These are phyloP conservation scores for Cylas formicarius DNA, from an alignment of 1,140 invertebrate species.

Conservation along the genomic window DNA sequence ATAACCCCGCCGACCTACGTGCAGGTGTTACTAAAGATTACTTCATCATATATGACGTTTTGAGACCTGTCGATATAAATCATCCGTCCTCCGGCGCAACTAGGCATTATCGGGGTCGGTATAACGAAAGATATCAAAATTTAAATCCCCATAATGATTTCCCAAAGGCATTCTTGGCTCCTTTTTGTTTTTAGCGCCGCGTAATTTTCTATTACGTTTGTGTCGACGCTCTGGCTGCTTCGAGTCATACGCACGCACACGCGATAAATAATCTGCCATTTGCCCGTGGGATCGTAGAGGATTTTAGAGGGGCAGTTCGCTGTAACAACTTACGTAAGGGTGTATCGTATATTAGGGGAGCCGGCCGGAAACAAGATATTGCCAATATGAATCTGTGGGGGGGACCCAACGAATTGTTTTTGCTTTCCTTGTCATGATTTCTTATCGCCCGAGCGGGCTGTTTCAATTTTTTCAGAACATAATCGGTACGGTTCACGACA, in stretches of 20 bases:
- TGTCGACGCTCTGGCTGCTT: conserved; percentile 10
- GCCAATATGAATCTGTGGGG: conserved; percentile 22
- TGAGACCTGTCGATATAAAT: no score
- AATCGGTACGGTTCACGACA: no score
- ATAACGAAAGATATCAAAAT: conserved; percentile 13
- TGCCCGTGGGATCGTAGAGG: conserved; percentile 18
- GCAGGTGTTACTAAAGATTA: no score
- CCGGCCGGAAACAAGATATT: conserved; percentile 24
- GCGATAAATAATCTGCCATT: conserved; percentile 22
- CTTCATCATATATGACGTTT: no score
- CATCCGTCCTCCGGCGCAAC: no score
- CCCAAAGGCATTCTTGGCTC: conserved; percentile 15
- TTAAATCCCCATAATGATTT: conserved; percentile 21
- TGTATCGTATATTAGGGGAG: conserved; percentile 20
- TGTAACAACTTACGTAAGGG: conserved; percentile 19
- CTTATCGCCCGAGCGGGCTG: no score
- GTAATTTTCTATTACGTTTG: conserved; percentile 23
- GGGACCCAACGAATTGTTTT: conserved; percentile 20
- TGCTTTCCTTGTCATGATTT: conserved; percentile 21
- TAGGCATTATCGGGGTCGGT: no score
- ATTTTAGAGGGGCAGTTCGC: conserved; percentile 11
- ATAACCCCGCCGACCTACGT: no score
- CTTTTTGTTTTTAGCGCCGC: conserved; percentile 17
- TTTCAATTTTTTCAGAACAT: no score
- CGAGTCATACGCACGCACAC: conserved; percentile 23